Evolutionary conservation across 2,113 vertebrate genomes (phyloP).

Genomic region (Pterocles orientalis): DNA sequence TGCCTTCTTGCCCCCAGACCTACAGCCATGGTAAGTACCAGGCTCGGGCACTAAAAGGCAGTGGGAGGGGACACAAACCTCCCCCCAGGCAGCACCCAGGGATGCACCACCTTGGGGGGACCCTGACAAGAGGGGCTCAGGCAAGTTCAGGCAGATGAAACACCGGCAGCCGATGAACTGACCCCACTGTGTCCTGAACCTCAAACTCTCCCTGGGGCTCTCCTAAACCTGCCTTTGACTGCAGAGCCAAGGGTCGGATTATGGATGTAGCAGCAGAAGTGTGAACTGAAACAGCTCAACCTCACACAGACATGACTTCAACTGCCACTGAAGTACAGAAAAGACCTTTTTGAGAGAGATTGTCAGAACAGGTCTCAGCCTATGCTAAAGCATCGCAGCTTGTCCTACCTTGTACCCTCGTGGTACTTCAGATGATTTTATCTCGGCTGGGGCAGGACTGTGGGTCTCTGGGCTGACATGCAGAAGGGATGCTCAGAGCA

Average conservation of each 20-base stretch:
- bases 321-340: background rate
- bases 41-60: background rate
- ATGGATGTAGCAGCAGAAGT: background rate
- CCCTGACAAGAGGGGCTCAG: background rate
- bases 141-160: fast-evolving
- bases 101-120: fast-evolving
- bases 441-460: no score
- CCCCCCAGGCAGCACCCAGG: fast-evolving
- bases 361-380: background rate
- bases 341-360: background rate
- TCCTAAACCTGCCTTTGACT: background rate
- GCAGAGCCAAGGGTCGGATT: fast-evolving
- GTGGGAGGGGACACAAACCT: background rate
- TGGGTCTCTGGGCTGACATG: fast-evolving
- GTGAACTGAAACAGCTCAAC: background rate
- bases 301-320: background rate
- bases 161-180: fast-evolving
- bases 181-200: fast-evolving
- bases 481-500: background rate
- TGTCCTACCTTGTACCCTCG: fast-evolving
- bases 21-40: fast-evolving
- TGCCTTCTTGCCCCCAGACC: background rate
- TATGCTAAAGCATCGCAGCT: background rate
- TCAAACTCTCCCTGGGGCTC: fast-evolving
- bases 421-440: background rate